phyloP scores from a whole-genome alignment of 1,140 invertebrate species.

The Cheumatopsyche charites region DNA sequence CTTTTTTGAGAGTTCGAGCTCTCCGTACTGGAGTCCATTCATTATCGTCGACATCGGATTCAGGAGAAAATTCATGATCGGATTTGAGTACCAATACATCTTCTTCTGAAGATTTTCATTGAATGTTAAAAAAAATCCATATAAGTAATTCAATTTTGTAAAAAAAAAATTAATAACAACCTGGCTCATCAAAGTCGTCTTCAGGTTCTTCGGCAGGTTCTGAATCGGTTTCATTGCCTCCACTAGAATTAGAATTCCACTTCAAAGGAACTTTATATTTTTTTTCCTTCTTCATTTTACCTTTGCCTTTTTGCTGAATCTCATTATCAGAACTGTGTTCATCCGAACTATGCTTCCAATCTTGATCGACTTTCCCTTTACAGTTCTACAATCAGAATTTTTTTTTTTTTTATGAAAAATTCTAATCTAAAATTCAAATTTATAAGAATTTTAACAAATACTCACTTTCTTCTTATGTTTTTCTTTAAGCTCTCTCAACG shows the following conservation, averaged over 20 bases:
- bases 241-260: conserved; percentile 69
- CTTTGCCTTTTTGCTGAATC: conserved; percentile 56
- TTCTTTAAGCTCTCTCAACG: conserved; percentile 66
- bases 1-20: conserved; percentile 72
- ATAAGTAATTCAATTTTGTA: conserved; percentile 2
- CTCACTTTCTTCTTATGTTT: conserved; percentile 67
- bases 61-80: conserved; percentile 90
- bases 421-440: not conserved
- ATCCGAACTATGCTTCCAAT: conserved; percentile 38
- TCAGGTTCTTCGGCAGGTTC: conserved; percentile 64
- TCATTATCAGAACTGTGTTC: conserved; percentile 51
- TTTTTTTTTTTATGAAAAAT: not conserved
- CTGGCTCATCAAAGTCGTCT: conserved; percentile 40
- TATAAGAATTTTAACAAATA: not conserved
- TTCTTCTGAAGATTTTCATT: conserved; percentile 57
- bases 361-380: conserved; percentile 39
- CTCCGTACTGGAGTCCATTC: conserved; percentile 67
- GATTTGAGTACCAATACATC: conserved; percentile 70
- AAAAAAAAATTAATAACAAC: conserved; percentile 45
- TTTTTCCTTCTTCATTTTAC: conserved; percentile 64
- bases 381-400: conserved; percentile 30
- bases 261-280: conserved; percentile 65
- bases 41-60: conserved; percentile 69
- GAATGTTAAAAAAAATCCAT: conserved; percentile 23
- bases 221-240: conserved; percentile 66